Percentiles rank a stretch among this genome's conserved stretches.
Conservation (phyloP, 2,888 invertebrate genomes). For the Trisateles emortualis region DNA sequence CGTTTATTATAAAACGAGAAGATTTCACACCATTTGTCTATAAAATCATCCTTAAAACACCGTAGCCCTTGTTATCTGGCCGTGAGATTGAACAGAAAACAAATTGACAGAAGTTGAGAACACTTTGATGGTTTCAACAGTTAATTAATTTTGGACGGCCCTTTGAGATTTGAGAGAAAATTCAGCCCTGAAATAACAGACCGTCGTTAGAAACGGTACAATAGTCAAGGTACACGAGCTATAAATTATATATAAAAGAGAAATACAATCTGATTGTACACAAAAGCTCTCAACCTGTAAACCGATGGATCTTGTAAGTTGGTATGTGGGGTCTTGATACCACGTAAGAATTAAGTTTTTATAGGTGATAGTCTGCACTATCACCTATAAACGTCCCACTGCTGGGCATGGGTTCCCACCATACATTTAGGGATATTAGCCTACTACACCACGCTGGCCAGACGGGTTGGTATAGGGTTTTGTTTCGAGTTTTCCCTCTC, state of each 20-base stretch:
- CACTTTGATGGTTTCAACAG: slow-evolving; percentile 15
- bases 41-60: not conserved
- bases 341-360: no score
- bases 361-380: no score
- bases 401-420: no score
- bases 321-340: no score
- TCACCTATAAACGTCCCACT: no score
- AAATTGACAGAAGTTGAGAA: slow-evolving; percentile 7
- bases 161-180: slow-evolving; percentile 8
- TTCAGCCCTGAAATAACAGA: slow-evolving; percentile 5
- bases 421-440: no score
- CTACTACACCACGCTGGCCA: no score
- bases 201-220: not conserved
- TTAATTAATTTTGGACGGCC: slow-evolving; percentile 16
- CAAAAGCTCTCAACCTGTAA: no score
- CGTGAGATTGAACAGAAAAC: slow-evolving; percentile 1
- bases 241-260: not conserved
- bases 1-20: not conserved
- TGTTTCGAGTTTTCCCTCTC: no score
- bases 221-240: not conserved
- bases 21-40: not conserved
- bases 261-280: not conserved
- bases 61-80: not conserved
- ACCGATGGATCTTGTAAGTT: no score
- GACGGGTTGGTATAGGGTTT: no score